Evolutionary conservation across 1,140 invertebrate species (phyloP).

Genomic region (Hydropsyche tenuis): DNA sequence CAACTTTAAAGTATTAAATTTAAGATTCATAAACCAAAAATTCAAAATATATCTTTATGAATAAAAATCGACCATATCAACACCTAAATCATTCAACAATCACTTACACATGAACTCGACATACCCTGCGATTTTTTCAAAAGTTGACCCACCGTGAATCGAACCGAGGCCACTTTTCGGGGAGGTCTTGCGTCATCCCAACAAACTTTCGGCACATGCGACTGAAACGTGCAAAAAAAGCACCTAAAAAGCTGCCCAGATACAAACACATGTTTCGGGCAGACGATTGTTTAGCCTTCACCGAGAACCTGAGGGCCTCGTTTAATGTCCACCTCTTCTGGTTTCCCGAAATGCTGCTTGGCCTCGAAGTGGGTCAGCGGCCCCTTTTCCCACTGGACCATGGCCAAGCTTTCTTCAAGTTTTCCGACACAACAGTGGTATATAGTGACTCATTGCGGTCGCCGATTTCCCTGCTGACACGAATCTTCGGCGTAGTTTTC

Average conservation of each 20-base stretch:
- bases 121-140: background rate
- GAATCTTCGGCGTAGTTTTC: too few species aligned
- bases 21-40: too few species aligned
- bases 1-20: too few species aligned
- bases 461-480: conserved; percentile 8
- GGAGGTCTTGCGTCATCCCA: conserved; percentile 18
- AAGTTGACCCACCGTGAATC: background rate
- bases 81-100: too few species aligned
- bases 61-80: too few species aligned
- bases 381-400: background rate
- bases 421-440: background rate
- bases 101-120: too few species aligned
- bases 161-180: background rate
- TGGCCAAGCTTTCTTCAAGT: conserved; percentile 2
- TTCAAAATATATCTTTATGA: too few species aligned
- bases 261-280: background rate
- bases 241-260: background rate
- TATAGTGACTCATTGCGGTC: conserved; percentile 7
- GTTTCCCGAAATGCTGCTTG: too few species aligned
- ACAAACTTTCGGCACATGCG: conserved; percentile 26
- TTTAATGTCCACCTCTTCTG: too few species aligned
- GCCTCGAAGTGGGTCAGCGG: conserved; percentile 7
- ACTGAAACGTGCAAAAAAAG: conserved; percentile 24
- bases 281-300: too few species aligned
- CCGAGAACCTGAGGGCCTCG: too few species aligned